Evolutionary conservation across 2,888 invertebrate genomes (phyloP).

Genomic region (Xanthorhoe designata): DNA sequence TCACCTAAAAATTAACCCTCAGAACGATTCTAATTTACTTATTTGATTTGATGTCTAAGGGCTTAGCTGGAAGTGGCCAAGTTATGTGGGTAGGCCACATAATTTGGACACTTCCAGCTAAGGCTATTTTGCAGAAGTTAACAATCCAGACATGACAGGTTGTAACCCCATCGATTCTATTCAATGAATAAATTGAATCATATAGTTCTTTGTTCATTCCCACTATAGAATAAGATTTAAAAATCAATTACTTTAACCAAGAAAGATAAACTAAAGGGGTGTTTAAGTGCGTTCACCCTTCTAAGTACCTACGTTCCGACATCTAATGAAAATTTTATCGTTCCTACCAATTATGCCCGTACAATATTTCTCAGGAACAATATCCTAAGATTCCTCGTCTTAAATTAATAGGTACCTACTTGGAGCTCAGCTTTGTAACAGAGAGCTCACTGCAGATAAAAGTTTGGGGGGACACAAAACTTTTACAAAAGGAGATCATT

Average conservation of each 20-base stretch:
- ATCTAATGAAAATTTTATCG: slow-evolving; percentile 48
- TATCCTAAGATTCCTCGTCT: slow-evolving; percentile 45
- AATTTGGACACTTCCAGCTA: too few species aligned
- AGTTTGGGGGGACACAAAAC: background rate
- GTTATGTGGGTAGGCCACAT: too few species aligned
- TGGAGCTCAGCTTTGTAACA: slow-evolving; percentile 7
- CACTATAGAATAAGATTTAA: background rate
- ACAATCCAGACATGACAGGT: too few species aligned
- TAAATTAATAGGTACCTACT: slow-evolving; percentile 44
- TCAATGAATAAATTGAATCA: too few species aligned
- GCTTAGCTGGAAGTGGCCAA: too few species aligned
- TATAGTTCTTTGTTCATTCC: background rate
- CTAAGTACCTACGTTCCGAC: slow-evolving; percentile 29
- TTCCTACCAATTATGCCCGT: slow-evolving; percentile 46
- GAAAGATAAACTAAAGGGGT: slow-evolving; percentile 9
- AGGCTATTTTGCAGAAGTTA: too few species aligned
- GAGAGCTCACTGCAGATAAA: slow-evolving; percentile 19
- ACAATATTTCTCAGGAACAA: slow-evolving; percentile 45
- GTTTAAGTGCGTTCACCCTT: slow-evolving; percentile 22
- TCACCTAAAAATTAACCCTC: too few species aligned
- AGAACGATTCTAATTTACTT: too few species aligned
- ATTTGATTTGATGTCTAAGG: too few species aligned
- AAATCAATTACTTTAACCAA: slow-evolving; percentile 10
- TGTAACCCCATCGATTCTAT: too few species aligned
- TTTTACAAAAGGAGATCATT: background rate